Conservation (phyloP, 37 sponge, comb jelly and placozoan species). For the Cladorhizidae sp. region DNA sequence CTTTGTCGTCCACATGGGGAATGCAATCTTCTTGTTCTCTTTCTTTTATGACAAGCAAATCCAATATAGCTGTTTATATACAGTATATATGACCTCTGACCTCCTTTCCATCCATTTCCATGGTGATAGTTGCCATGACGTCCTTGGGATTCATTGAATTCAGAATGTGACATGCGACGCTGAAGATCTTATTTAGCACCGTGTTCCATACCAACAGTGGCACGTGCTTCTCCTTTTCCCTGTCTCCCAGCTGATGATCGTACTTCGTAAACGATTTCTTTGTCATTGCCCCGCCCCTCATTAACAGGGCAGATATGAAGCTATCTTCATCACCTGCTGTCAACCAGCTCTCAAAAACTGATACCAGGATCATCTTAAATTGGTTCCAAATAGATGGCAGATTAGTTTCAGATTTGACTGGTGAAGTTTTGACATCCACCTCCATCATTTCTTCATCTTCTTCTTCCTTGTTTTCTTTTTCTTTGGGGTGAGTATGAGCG, state of each 20-base stretch:
- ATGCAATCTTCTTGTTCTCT: too few species aligned
- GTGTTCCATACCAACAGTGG: too few species aligned
- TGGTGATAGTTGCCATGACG: too few species aligned
- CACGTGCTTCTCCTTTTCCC: too few species aligned
- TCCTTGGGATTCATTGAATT: too few species aligned
- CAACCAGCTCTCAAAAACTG: neutral
- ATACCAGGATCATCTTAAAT: neutral
- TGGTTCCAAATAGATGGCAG: neutral
- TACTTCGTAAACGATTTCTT: neutral
- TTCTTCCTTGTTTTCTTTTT: neutral
- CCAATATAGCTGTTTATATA: too few species aligned
- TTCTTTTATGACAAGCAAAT: too few species aligned
- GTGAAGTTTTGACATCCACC: neutral
- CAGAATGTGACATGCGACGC: too few species aligned
- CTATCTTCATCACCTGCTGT: neutral
- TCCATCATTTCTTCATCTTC: neutral
- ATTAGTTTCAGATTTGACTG: neutral
- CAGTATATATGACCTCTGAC: too few species aligned
- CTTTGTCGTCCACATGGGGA: too few species aligned
- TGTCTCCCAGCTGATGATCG: neutral
- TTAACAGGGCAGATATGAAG: neutral
- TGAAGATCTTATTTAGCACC: too few species aligned
- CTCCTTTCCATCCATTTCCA: too few species aligned
- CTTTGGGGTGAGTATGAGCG: neutral
- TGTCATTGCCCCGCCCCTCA: neutral